Percentiles rank a stretch among this genome's conserved stretches.
Conservation (phyloP, 2,888 invertebrate species). For the Anthophora plumipes region DNA sequence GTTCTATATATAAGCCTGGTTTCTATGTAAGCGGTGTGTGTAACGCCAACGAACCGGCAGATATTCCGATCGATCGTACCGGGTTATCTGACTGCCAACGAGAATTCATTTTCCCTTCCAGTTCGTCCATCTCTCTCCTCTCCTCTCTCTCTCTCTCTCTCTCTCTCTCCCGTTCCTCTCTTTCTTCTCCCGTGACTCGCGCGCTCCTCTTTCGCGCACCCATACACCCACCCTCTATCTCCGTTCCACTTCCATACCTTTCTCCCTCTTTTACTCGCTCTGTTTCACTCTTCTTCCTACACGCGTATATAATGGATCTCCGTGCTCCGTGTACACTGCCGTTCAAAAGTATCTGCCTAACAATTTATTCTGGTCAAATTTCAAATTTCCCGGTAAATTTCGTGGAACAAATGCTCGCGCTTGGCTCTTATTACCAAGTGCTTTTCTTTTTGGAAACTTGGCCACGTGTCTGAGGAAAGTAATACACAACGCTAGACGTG, state of each 20-base stretch:
- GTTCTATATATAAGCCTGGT: slow-evolving; percentile 66
- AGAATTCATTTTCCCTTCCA: slow-evolving; percentile 79
- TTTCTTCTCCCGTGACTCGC: not conserved
- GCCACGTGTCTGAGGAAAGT: too few relatives aligned
- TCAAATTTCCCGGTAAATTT: too few relatives aligned
- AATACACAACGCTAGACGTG: too few relatives aligned
- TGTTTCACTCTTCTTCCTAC: slow-evolving; percentile 39
- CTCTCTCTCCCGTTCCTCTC: slow-evolving; percentile 18
- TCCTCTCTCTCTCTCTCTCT: slow-evolving; percentile 21
- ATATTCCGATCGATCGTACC: slow-evolving; percentile 81
- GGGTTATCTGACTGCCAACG: slow-evolving; percentile 78
- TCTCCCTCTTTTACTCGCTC: slow-evolving; percentile 2
- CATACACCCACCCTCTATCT: slow-evolving; percentile 30
- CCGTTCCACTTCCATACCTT: slow-evolving; percentile 3
- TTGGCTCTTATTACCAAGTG: too few relatives aligned
- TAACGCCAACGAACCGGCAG: slow-evolving; percentile 73
- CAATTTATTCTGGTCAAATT: not conserved
- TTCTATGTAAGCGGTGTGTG: slow-evolving; percentile 65
- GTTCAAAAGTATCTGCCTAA: slow-evolving; percentile 30
- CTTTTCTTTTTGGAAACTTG: not conserved
- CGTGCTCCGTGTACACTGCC: slow-evolving; percentile 41
- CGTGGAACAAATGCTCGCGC: too few relatives aligned
- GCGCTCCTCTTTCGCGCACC: slow-evolving; percentile 63
- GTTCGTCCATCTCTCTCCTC: slow-evolving; percentile 40
- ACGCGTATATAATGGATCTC: slow-evolving; percentile 56